Evolutionary conservation across 2,113 vertebrate genomes (phyloP), one percentile per base, ranked within the genome.

Genomic region (Nesoenas mayeri): DNA sequence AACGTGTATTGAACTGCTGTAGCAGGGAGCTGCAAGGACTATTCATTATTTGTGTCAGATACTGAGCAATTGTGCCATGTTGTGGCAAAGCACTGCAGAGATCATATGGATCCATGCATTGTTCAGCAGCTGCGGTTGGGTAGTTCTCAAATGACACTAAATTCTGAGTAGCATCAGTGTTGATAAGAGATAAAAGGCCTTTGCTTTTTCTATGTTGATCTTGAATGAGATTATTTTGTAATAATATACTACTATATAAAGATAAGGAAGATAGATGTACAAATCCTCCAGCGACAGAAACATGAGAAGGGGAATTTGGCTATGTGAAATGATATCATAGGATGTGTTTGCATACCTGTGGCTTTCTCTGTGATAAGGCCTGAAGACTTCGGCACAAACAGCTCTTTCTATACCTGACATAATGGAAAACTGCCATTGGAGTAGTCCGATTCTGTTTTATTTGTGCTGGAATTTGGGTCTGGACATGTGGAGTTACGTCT

Each of bases 301-400:
- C 60, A 9, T 5, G 40, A 84, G 66, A 73, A 88, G 29, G 24
- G 36, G 65, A 44, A 25, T 44, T 80, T 47, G 82, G 32, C 77
- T 64, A 0, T 2, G 32, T 77, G 82, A 61, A 50, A 62, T 0
- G 0, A 4, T 34, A 24, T 17, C 12, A 5, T 34, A 36, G 50
- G 21, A 28, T 61, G 16, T 83, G 54, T 80, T 90, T 50, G 21
- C 38, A 19, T 71, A 29, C 38, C 2, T 61, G 21, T 22, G 62
- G 15, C 75, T 60, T 77, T 75, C n/a, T 71, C n/a, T 71, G 28
- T 19, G 56, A 24, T 73, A 65, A 62, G 34, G 9, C n/a, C 40
- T 50, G 40, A 69, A 78, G 72, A 40, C 17, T 64, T 58, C 15
- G 47, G 74, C 28, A n/a, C 20, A 51, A 44, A 11, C 34, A 67